phyloP scores from a whole-genome alignment of 2,888 invertebrate genomes.

The Caenorhabditis auriculariae region DNA sequence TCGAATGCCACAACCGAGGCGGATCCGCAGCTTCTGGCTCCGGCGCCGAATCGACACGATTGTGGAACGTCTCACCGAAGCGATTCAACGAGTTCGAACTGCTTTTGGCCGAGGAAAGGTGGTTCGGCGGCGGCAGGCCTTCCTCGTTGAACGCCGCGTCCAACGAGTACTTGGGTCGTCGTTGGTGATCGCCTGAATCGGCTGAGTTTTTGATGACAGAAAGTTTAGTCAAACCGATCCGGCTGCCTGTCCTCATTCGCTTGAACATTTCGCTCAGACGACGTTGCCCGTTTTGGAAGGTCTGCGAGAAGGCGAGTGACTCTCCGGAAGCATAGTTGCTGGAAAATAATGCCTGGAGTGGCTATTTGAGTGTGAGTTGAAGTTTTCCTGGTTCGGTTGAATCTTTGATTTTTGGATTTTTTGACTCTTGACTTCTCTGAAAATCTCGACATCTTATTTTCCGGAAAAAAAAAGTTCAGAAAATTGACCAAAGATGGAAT shows the following conservation, averaged over 20 bases:
- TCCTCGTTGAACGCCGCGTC: too few relatives aligned
- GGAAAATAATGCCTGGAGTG: not conserved
- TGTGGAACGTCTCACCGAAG: conserved; percentile 8
- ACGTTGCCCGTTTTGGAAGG: conserved; percentile 24
- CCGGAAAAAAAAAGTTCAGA: too few relatives aligned
- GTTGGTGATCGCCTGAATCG: too few relatives aligned
- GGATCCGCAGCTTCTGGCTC: conserved; percentile 13
- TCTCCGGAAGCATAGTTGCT: conserved; percentile 31
- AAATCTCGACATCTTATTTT: not conserved
- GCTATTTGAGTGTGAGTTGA: not conserved
- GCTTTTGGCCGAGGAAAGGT: too few relatives aligned
- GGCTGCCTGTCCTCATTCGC: conserved; percentile 25
- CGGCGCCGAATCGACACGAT: conserved; percentile 3
- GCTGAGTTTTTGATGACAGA: too few relatives aligned
- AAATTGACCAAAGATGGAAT: too few relatives aligned
- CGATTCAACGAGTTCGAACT: conserved; percentile 5
- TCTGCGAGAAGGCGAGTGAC: conserved; percentile 32
- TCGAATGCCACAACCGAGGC: conserved; percentile 23
- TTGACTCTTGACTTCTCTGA: not conserved
- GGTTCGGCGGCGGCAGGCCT: not conserved
- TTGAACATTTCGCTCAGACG: conserved; percentile 34
- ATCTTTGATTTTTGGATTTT: not conserved
- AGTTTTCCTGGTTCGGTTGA: too few relatives aligned
- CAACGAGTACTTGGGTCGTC: not conserved
- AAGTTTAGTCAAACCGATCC: conserved; percentile 11